A percentile compares a stretch with the other conserved stretches of the same genome.
These are phyloP conservation scores for Phalera bucephala DNA, from an alignment of 2,888 invertebrate species.

Conservation along the genomic window DNA sequence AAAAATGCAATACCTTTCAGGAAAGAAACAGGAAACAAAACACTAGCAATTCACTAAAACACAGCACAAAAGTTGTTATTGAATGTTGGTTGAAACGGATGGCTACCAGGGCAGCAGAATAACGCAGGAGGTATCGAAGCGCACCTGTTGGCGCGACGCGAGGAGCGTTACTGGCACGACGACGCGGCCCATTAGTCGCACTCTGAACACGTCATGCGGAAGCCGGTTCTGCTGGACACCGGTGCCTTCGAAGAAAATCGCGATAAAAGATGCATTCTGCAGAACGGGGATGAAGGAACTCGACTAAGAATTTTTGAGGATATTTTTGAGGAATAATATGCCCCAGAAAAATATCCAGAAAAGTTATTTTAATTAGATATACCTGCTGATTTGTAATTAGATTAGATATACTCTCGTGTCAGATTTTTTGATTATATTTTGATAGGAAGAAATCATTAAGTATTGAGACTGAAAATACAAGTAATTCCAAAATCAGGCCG, in stretches of 20 bases:
- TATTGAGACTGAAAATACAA: too few relatives aligned
- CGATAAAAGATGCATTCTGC: conserved; percentile 52
- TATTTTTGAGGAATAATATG: too few relatives aligned
- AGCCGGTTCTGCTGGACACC: conserved; percentile 73
- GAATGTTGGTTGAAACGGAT: conserved; percentile 38
- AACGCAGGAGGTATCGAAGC: conserved; percentile 50
- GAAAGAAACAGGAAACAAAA: conserved; percentile 12
- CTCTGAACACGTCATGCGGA: conserved; percentile 72
- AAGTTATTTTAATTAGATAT: too few relatives aligned
- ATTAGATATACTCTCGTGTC: too few relatives aligned
- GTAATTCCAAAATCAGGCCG: too few relatives aligned
- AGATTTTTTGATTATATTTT: too few relatives aligned
- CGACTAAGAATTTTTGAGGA: neutral
- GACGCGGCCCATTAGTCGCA: conserved; percentile 67
- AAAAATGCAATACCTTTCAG: conserved; percentile 24
- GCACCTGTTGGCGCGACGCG: conserved; percentile 77
- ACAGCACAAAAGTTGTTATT: conserved; percentile 45
- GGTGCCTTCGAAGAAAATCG: conserved; percentile 65
- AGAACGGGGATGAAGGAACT: conserved; percentile 35
- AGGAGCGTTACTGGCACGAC: conserved; percentile 71
- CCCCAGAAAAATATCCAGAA: too few relatives aligned
- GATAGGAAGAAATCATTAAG: too few relatives aligned
- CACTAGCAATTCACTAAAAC: conserved; percentile 38
- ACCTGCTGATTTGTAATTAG: too few relatives aligned
- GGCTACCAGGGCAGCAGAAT: conserved; percentile 54